phyloP scores from a whole-genome alignment of 2,797 vertebrate species.

The Sus cebifrons region DNA sequence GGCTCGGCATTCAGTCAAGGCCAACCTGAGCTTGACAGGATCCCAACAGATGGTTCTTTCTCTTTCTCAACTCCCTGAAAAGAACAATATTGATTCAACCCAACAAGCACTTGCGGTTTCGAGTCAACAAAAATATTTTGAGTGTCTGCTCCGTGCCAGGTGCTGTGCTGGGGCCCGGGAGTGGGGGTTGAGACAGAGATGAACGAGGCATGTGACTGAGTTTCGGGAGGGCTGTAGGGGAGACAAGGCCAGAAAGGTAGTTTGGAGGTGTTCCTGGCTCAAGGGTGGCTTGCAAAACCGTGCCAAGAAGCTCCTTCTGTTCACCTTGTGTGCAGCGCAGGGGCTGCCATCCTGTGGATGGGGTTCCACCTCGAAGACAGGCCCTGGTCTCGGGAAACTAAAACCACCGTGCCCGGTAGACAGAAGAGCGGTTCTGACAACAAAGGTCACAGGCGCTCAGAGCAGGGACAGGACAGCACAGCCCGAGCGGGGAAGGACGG shows the following conservation, averaged over 20 bases:
- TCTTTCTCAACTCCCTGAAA: not conserved
- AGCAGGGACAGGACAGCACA: not conserved
- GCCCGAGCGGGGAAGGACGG: not conserved
- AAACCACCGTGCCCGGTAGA: not conserved
- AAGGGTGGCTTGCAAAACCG: not conserved
- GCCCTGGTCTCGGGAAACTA: not conserved
- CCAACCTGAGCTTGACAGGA: not conserved
- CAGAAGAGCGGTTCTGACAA: not conserved
- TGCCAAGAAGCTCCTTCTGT: not conserved
- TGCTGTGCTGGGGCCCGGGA: not conserved
- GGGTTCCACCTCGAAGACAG: not conserved
- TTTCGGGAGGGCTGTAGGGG: not conserved
- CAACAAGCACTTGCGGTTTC: conserved; percentile 10
- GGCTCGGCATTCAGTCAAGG: not conserved
- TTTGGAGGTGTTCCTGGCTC: not conserved
- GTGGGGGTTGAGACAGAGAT: not conserved
- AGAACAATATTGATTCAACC: conserved; percentile 51
- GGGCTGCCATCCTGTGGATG: not conserved
- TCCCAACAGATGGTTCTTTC: conserved; percentile 3
- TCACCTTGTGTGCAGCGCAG: not conserved
- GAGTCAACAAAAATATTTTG: conserved; percentile 15
- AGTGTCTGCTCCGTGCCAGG: not conserved
- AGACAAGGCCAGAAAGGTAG: not conserved
- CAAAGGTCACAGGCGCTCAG: not conserved
- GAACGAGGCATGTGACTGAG: not conserved